Base-by-base conservation (phyloP, 2,888 invertebrate species). In the Cephus runcator region DNA sequence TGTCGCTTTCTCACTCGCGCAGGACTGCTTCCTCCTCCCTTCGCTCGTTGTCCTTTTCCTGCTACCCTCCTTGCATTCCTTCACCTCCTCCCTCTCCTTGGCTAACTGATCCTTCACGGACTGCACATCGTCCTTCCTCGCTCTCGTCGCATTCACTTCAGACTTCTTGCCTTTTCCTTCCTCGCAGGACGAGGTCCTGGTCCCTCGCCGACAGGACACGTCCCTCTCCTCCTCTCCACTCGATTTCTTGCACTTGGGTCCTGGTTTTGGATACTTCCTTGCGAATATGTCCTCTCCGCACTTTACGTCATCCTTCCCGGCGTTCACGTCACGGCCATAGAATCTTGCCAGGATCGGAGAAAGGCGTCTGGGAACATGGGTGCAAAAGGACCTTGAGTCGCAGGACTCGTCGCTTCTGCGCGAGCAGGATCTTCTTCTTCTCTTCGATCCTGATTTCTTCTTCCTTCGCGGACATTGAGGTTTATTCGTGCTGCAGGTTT, bases 1-100 rank as follows among this genome's bases (percentile, higher is more conserved):
- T 3, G 0, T 0, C 12, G 3, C 12, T 35, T 35, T 35, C 35
- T 12, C 35, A 4, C 12, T 35, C 3, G 12, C 35, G 35, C 35
- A 35, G 35, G 35, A 12, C 35, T 35, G 11, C 35, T 12, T 35
- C 12, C 12, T 35, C 12, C 12, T 36, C 12, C 1, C 12, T 36
- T 36, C 36, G 12, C 36, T 12, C 36, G 0, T 36, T 12, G 36
- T 12, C 36, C 1, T 12, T 36, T 31, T 30, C 0, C 6, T 4
- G n/a, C 12, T 15, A 6, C 31, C 3, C n/a, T 77, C 79, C 77
- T 81, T 84, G 69, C 84, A 85, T 11, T 79, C 76, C 12, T 79
- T 34, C 9, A 84, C 76, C 77, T 84, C 84, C 34, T 79, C 80
- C 1, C 11, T 83, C 84, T 15, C 30, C 11, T 71, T 3, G 75